phyloP scores from a whole-genome alignment of 2,113 vertebrate genomes.

The Cyanistes caeruleus region DNA sequence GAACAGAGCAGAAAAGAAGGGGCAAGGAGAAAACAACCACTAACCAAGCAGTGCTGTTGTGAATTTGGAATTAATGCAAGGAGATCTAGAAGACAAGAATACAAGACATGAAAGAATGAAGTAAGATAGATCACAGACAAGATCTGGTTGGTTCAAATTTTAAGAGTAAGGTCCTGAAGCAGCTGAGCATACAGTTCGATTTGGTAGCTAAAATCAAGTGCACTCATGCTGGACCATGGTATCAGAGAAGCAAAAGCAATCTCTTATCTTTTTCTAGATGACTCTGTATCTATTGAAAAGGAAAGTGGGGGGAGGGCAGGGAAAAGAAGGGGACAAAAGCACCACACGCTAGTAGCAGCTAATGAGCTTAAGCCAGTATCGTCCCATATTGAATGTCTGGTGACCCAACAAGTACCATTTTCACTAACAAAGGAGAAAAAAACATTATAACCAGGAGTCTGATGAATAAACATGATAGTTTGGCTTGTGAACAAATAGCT shows the following conservation, averaged over 20 bases:
- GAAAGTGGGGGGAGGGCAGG: neutral
- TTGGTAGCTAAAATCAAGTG: neutral
- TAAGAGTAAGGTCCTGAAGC: neutral
- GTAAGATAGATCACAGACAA: neutral
- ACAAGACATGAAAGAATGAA: neutral
- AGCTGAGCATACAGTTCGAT: neutral
- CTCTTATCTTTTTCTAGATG: conserved; percentile 12
- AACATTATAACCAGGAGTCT: neutral
- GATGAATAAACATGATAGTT: conserved; percentile 5
- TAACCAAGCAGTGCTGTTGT: neutral
- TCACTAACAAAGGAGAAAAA: neutral
- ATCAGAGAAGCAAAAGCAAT: neutral
- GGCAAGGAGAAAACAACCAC: neutral
- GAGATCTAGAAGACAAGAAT: neutral
- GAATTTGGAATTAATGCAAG: neutral
- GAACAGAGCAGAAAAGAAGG: neutral
- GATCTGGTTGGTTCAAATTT: neutral
- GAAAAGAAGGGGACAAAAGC: neutral
- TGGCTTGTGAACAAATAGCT: neutral
- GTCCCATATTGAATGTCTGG: neutral
- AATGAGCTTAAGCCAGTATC: conserved; percentile 18
- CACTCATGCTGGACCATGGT: neutral
- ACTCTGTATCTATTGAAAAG: neutral
- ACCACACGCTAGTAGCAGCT: neutral
- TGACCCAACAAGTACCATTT: conserved; percentile 37